Conservation (phyloP, 2,888 invertebrate genomes). For the Ditylenchus weischeri region DNA sequence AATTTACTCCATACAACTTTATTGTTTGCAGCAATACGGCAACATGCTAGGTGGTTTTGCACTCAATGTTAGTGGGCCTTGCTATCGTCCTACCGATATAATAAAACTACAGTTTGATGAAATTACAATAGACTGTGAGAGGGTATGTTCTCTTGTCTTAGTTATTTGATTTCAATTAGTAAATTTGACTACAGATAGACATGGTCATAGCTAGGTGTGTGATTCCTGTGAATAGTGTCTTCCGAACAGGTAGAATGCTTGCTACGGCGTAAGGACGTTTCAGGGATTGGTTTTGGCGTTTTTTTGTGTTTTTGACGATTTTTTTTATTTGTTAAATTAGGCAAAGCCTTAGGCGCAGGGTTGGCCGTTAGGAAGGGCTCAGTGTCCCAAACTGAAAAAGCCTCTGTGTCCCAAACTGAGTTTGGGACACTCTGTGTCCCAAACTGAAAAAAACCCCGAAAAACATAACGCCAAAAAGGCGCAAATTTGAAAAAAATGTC, state of each 20-base stretch:
- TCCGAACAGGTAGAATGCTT: conserved; percentile 34
- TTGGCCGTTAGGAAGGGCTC: no score
- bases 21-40: conserved; percentile 36
- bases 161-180: neutral
- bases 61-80: conserved; percentile 92
- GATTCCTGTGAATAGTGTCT: conserved; percentile 41
- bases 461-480: no score
- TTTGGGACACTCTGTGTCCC: no score
- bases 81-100: conserved; percentile 74
- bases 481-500: neutral
- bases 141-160: conserved; percentile 24
- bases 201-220: conserved; percentile 48
- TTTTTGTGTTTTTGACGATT: no score
- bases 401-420: no score
- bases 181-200: conserved; percentile 33
- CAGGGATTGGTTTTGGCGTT: neutral
- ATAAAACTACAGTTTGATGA: conserved; percentile 66
- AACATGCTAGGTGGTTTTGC: conserved; percentile 88
- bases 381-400: no score
- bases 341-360: no score
- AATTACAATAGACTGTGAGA: conserved; percentile 39
- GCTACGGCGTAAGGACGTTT: no score
- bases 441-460: no score
- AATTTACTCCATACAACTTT: no score
- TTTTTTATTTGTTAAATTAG: no score